These are phyloP conservation scores for Myripristis jacobus DNA, from an alignment of 2,797 vertebrate genomes.

Conservation along the genomic window DNA sequence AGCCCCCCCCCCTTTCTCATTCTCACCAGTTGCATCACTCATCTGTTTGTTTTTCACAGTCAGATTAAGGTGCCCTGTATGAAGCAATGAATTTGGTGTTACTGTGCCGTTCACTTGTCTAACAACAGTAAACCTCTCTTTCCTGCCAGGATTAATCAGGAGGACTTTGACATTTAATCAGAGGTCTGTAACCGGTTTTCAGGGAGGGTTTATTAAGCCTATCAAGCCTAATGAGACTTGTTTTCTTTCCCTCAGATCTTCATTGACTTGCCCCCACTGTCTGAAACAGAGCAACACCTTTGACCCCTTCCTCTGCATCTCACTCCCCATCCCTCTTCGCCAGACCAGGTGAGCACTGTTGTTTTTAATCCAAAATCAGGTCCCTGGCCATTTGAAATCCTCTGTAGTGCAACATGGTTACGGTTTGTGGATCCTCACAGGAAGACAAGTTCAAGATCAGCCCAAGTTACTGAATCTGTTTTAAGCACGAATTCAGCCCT, in stretches of 20 bases:
- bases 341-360: constrained; percentile 90
- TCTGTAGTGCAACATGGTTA: neutral
- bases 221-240: constrained; percentile 17
- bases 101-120: constrained; percentile 36
- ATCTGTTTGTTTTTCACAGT: constrained; percentile 51
- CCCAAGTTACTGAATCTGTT: neutral
- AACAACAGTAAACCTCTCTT: constrained; percentile 38
- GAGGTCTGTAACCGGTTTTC: constrained; percentile 20
- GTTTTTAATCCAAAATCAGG: neutral
- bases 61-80: constrained; percentile 45
- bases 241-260: constrained; percentile 85
- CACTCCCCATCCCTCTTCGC: constrained; percentile 92
- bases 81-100: constrained; percentile 27
- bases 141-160: constrained; percentile 39
- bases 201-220: neutral
- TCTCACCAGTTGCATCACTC: constrained; percentile 64
- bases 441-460: neutral
- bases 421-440: neutral
- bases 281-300: constrained; percentile 98
- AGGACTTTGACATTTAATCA: constrained; percentile 30
- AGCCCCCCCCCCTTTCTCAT: constrained; percentile 22
- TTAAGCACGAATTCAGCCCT: neutral
- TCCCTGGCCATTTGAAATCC: neutral
- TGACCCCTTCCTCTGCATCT: constrained; percentile 96
- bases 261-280: constrained; percentile 96